Evolutionary conservation across 1,140 invertebrate species (phyloP), one percentile per base, ranked within the genome.

Genomic region (Battus philenor): DNA sequence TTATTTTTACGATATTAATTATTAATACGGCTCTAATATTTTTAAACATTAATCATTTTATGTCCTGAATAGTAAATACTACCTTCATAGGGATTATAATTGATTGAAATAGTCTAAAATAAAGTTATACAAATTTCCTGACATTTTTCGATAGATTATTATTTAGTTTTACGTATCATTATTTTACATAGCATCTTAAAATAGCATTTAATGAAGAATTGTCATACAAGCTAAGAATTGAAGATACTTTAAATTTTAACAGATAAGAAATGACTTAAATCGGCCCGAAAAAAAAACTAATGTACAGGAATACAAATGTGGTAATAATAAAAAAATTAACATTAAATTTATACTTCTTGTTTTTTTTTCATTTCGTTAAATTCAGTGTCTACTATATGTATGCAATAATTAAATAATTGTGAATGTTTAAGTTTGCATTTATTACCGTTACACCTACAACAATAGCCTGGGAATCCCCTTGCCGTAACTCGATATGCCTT

Each of bases 401-500:
- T n/a, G n/a, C n/a, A n/a, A 22, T 7, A n/a, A 38, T 17, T 22
- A 2, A 13, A 2, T 38, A 1, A 12, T 2, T 38, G 20, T 22
- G 7, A 36, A 5, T 20, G 34, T 7, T 9, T 26, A 12, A 9
- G 8, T 10, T 8, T 22, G 9, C 7, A 12, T n/a, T 38, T 7
- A 38, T 0, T 11, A 6, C 9, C n/a, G 10, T 12, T 11, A 6
- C 11, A 5, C 12, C 17, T 38, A 26, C 9, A 17, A 26, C 20
- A 13, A 15, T 39, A 16, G 12, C 36, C 13, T 26, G 36, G 36
- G 36, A 39, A 39, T 39, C 15, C 24, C 22, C 22, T 11, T n/a
- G 20, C 1, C 10, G 18, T 12, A 13, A 39, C 36, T n/a, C 8
- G 22, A 27, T 39, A 6, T 7, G 10, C 22, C 24, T 39, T 9